Evolutionary conservation across 2,113 vertebrate genomes (phyloP).

Genomic region (Hymenochirus boettgeri): DNA sequence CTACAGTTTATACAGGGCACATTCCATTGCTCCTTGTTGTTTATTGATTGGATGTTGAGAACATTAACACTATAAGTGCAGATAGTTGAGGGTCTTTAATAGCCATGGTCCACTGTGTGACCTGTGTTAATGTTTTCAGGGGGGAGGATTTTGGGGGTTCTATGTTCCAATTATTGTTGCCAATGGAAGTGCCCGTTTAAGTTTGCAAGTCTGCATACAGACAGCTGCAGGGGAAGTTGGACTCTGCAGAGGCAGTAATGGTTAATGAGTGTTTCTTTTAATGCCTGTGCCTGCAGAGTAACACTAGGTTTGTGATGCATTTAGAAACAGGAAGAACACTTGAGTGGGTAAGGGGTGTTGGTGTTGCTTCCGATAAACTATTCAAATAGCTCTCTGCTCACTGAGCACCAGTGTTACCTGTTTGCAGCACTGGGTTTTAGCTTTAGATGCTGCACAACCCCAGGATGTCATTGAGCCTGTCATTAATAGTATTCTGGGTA

Average conservation of each 20-base stretch:
- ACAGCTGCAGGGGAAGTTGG: not conserved
- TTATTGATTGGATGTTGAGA: too few species aligned
- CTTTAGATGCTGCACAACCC: not conserved
- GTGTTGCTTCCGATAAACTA: not conserved
- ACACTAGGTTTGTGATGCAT: not conserved
- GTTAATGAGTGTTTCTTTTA: too few species aligned
- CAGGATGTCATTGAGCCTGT: not conserved
- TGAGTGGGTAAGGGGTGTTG: not conserved
- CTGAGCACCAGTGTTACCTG: not conserved
- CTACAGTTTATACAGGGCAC: too few species aligned
- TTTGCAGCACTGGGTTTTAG: not conserved
- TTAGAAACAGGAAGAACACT: constrained; percentile 5
- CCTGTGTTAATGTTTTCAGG: too few species aligned
- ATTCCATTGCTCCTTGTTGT: too few species aligned
- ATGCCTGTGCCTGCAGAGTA: not conserved
- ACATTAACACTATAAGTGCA: too few species aligned
- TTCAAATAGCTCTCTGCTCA: not conserved
- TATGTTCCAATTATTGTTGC: too few species aligned
- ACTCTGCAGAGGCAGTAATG: not conserved
- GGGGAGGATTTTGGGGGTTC: too few species aligned
- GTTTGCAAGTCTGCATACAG: too few species aligned
- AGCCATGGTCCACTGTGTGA: too few species aligned
- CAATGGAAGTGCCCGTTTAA: too few species aligned
- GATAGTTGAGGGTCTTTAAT: too few species aligned
- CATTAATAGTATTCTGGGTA: not conserved